phyloP scores from a whole-genome alignment of 2,888 invertebrate genomes.

The Dasysyrphus tricinctus region DNA sequence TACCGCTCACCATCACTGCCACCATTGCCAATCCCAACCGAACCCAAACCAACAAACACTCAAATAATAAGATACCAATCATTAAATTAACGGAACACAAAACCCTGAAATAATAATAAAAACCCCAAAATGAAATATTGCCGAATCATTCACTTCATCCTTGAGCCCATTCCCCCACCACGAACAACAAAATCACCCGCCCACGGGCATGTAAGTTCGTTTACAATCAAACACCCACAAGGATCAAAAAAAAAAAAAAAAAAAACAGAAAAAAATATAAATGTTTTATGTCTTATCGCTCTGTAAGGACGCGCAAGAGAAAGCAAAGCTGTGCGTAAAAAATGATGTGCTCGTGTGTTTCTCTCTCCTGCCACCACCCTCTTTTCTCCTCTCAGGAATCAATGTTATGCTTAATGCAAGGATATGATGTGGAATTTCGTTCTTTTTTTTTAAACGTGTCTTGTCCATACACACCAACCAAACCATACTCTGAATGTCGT shows the following conservation, averaged over 20 bases:
- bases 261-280: conserved; percentile 42
- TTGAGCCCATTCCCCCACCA: neutral
- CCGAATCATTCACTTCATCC: conserved; percentile 71
- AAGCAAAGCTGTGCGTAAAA: conserved; percentile 39
- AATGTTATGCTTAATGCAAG: conserved; percentile 73
- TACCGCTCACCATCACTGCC: neutral
- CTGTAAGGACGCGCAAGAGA: conserved; percentile 48
- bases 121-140: conserved; percentile 72
- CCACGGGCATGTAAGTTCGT: conserved; percentile 17
- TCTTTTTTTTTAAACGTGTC: conserved; percentile 57
- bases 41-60: conserved; percentile 1
- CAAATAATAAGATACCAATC: conserved; percentile 71
- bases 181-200: neutral
- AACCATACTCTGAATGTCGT: conserved; percentile 6
- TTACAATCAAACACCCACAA: conserved; percentile 55
- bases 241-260: neutral
- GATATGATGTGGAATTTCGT: conserved; percentile 73
- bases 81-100: conserved; percentile 73
- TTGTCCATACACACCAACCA: conserved; percentile 14
- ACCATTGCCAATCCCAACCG: neutral
- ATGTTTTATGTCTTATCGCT: conserved; percentile 72
- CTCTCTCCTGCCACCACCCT: neutral
- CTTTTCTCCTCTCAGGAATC: conserved; percentile 40
- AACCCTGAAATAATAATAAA: conserved; percentile 73
- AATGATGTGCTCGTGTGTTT: conserved; percentile 39